Evolutionary conservation across 2,888 invertebrate genomes (phyloP), one percentile per base, ranked within the genome.

Genomic region (Microctonus brassicae): DNA sequence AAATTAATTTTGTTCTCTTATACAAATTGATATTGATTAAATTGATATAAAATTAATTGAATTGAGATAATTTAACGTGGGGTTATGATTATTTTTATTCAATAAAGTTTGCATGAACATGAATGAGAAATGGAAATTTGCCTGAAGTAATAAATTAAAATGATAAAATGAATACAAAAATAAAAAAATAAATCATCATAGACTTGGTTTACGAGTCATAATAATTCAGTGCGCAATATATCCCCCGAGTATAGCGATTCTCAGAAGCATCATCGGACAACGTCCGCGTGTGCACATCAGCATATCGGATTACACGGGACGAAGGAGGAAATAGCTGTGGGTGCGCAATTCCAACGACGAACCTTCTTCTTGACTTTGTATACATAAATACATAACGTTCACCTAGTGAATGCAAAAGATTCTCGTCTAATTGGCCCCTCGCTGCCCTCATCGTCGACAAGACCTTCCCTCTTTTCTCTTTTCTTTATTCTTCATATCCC

Each of bases 251-350:
- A 20, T 39, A 39, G 29, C 57, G 24, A 7, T 47, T 61, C 20
- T 34, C 36, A 36, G 39, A 39, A 39, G 24, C 13, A 61, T 39
- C 26, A 61, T 61, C 61, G 26, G 34, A 47, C 17, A 47, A 47
- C 34, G 20, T 39, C 22, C 20, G 22, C 73, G 62, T 68, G 69
- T 68, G 74, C 64, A 69, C 73, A 80, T 81, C 79, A 79, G 77
- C 79, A 80, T 81, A 81, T 79, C 76, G 77, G 78, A 80, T 81
- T 81, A 80, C 80, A 76, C 58, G 74, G 72, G 68, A 63, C 20
- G 39, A 76, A 77, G 73, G 69, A 77, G 73, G 75, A 81, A 79
- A 80, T 73, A 65, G 71, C 76, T 69, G 72, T 73, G 65, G 73
- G 66, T 72, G 69, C 68, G 52, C 58, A 52, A 60, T 47, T 47